phyloP scores from a whole-genome alignment of 2,113 vertebrate genomes.

The Malaclemys terrapin region DNA sequence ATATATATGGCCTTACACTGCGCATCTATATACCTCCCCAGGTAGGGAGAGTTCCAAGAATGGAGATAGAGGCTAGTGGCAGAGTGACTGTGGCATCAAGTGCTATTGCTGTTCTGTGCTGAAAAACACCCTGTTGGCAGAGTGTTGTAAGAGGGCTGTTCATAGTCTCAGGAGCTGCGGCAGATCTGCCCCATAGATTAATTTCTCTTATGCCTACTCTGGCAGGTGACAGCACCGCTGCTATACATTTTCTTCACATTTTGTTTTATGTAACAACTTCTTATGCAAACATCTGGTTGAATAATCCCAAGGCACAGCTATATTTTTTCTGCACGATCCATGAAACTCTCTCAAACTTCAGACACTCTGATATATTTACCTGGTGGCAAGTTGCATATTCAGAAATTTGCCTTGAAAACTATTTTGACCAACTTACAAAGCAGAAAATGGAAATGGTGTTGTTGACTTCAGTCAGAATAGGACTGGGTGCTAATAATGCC shows the following conservation, averaged over 20 bases:
- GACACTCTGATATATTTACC: neutral
- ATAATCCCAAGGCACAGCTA: neutral
- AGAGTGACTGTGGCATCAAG: neutral
- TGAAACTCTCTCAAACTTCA: neutral
- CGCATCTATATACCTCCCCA: neutral
- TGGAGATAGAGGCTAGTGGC: neutral
- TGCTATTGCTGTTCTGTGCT: neutral
- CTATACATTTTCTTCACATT: neutral
- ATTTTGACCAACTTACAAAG: neutral
- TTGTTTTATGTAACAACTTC: neutral
- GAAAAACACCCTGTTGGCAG: neutral
- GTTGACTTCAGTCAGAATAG: neutral
- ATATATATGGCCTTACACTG: neutral
- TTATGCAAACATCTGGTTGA: neutral
- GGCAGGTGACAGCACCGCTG: neutral
- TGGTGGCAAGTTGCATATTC: neutral
- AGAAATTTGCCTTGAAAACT: neutral
- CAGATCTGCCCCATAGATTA: too few relatives aligned
- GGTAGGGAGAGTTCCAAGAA: neutral
- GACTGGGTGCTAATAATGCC: neutral
- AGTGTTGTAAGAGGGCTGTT: neutral
- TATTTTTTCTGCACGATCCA: neutral
- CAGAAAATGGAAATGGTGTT: neutral
- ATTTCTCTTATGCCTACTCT: neutral
- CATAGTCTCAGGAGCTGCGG: neutral